Evolutionary conservation across 92 coral and sea anemone genomes (phyloP).

Genomic region (Anthopleura xanthogrammica): DNA sequence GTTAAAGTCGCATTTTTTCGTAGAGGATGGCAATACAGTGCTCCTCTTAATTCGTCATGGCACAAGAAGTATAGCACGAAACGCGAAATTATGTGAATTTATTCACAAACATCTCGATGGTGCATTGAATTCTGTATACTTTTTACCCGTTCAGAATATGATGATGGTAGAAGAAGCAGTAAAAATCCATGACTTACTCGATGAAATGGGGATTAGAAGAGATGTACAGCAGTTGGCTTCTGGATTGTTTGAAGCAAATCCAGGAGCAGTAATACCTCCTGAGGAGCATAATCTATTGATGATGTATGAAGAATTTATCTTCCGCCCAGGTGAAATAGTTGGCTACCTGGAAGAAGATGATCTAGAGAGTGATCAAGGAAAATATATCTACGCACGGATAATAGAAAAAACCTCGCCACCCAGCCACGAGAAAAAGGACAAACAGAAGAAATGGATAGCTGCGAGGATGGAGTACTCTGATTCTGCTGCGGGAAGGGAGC

Average conservation of each 20-base stretch:
- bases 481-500: neutral
- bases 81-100: conserved; percentile 30
- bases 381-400: conserved; percentile 61
- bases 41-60: conserved; percentile 61
- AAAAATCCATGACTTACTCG: conserved; percentile 15
- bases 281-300: conserved; percentile 58
- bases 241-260: neutral
- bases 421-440: conserved; percentile 33
- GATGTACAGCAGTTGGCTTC: conserved; percentile 25
- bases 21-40: conserved; percentile 19
- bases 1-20: conserved; percentile 31
- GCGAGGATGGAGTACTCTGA: conserved; percentile 23
- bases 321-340: conserved; percentile 73
- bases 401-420: conserved; percentile 33
- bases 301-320: conserved; percentile 69
- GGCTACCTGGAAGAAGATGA: conserved; percentile 62
- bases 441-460: conserved; percentile 56
- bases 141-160: conserved; percentile 2
- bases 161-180: neutral
- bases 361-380: conserved; percentile 33
- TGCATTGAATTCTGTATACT: conserved; percentile 17
- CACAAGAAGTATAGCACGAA: neutral
- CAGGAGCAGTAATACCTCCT: conserved; percentile 60
- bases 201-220: conserved; percentile 42
- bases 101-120: conserved; percentile 53